Evolutionary conservation across 2,113 vertebrate species (phyloP).

Genomic region (Oryzias melastigma): DNA sequence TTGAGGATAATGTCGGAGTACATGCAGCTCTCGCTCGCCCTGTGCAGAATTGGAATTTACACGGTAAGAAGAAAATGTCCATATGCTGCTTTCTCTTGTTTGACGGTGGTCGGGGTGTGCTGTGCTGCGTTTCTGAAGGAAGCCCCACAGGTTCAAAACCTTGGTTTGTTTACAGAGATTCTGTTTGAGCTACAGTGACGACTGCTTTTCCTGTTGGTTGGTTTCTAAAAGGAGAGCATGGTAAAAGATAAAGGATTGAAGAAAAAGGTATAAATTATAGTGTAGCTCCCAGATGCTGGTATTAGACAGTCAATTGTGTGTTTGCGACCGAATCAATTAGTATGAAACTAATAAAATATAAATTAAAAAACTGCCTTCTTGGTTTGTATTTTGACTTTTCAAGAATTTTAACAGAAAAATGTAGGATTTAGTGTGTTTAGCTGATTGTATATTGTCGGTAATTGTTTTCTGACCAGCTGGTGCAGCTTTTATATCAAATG

Average conservation of each 20-base stretch:
- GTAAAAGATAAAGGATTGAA: constrained; percentile 23
- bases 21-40: constrained; percentile 87
- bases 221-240: constrained; percentile 34
- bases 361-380: too few species aligned
- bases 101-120: neutral
- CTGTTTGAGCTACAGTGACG: constrained; percentile 24
- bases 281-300: constrained; percentile 29
- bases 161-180: constrained; percentile 26
- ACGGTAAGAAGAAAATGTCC: constrained; percentile 85
- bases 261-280: constrained; percentile 27
- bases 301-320: constrained; percentile 7
- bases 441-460: constrained; percentile 28
- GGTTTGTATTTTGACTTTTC: too few species aligned
- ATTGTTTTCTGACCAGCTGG: constrained; percentile 33
- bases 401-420: too few species aligned
- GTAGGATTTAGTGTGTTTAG: constrained; percentile 16
- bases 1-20: constrained; percentile 86
- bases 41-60: constrained; percentile 92
- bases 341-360: constrained; percentile 1
- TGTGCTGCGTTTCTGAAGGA: neutral
- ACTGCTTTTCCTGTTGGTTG: constrained; percentile 29
- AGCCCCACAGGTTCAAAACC: neutral
- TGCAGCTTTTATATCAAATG: constrained; percentile 16
- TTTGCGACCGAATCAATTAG: constrained; percentile 6
- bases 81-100: neutral